These are phyloP conservation scores for Lithobates pipiens DNA, from an alignment of 2,797 vertebrate genomes.

Conservation along the genomic window DNA sequence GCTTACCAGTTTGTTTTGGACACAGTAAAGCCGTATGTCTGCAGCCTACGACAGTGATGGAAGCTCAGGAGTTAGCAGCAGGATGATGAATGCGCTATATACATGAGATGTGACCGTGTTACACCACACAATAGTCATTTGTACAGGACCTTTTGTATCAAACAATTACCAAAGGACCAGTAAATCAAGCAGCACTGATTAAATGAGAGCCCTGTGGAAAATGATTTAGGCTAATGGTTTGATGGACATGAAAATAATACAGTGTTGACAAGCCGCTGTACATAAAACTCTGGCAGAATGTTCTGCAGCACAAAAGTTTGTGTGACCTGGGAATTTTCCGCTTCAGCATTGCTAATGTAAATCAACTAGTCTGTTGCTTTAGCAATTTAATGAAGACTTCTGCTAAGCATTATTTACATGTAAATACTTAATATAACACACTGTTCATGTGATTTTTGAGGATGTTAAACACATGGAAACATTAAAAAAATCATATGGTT, in stretches of 20 bases:
- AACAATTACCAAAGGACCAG: slow-evolving; percentile 46
- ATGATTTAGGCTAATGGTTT: slow-evolving; percentile 52
- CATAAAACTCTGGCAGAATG: neutral
- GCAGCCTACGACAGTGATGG: slow-evolving; percentile 30
- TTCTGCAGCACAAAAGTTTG: neutral
- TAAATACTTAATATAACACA: too few relatives aligned
- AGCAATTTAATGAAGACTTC: too few relatives aligned
- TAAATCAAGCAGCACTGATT: slow-evolving; percentile 53
- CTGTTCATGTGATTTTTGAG: too few relatives aligned
- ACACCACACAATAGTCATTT: slow-evolving; percentile 43
- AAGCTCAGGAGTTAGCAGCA: neutral
- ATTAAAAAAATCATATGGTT: too few relatives aligned
- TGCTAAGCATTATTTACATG: too few relatives aligned
- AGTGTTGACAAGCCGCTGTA: slow-evolving; percentile 13
- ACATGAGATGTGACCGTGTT: slow-evolving; percentile 50
- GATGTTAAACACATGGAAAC: too few relatives aligned
- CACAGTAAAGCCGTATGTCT: slow-evolving; percentile 15
- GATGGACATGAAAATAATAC: slow-evolving; percentile 41
- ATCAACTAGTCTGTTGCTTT: neutral
- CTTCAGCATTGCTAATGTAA: neutral
- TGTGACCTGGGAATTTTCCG: neutral
- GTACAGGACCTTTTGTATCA: slow-evolving; percentile 43
- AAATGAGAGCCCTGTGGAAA: slow-evolving; percentile 35
- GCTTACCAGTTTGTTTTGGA: slow-evolving; percentile 21
- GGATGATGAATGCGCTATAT: slow-evolving; percentile 52